phyloP scores from a whole-genome alignment of 2,113 vertebrate genomes.

The Machaerirhynchus nigripectus region DNA sequence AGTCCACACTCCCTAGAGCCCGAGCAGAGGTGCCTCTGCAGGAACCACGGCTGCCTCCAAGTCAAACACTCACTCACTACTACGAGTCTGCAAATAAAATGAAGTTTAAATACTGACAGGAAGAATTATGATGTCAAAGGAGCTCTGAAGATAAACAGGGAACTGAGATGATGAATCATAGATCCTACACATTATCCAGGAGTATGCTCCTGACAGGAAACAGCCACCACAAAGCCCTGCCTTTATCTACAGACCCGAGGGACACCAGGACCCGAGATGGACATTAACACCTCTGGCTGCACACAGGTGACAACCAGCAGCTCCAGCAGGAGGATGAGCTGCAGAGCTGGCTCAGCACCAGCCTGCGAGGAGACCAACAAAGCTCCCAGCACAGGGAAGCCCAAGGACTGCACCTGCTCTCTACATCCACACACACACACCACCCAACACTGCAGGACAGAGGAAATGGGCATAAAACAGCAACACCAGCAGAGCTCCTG shows the following conservation, averaged over 20 bases:
- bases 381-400: not conserved
- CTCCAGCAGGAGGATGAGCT: not conserved
- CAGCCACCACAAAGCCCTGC: not conserved
- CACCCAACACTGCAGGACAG: not conserved
- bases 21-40: accelerated
- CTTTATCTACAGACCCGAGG: not conserved
- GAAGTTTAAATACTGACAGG: not conserved
- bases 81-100: not conserved
- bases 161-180: not conserved
- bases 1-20: accelerated
- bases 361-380: not conserved
- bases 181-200: not conserved
- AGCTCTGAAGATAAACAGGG: not conserved
- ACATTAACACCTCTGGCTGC: not conserved
- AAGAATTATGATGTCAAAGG: not conserved
- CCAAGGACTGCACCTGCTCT: not conserved
- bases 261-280: accelerated
- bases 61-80: not conserved
- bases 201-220: not conserved
- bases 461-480: not conserved
- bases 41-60: accelerated
- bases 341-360: not conserved
- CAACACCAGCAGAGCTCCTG: not conserved
- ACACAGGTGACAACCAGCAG: not conserved
- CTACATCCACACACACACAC: no score